Evolutionary conservation across 1,140 invertebrate genomes (phyloP), one percentile per base, ranked within the genome.

Genomic region (Trypoxylus dichotomus): DNA sequence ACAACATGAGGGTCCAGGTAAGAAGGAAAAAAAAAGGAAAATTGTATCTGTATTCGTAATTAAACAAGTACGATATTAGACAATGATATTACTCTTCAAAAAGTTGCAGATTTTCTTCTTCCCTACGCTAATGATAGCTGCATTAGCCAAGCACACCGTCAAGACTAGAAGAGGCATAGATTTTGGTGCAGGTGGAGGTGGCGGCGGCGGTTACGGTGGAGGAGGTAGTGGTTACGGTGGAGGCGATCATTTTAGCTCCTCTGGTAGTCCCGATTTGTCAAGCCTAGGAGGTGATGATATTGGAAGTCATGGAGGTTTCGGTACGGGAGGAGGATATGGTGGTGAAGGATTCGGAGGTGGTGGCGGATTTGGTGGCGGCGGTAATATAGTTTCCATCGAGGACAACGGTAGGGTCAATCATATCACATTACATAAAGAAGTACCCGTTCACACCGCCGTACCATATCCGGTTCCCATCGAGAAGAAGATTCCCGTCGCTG

Each of bases 391-490:
- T 42, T 74, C 72, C 15, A 77, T 77, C n/a, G 76, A 78, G 76
- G 73, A 78, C 47, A 78, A 63, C 76, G 79, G 76, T 71, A 75
- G 25, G 74, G 79, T 74, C 21, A 43, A 29, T 15, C 79, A 72
- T 32, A 80, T 78, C 58, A 76, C 79, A 8, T 47, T 58, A 0
- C 60, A 78, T 43, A 76, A 80, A 42, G 80, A 82, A n/a, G 83
- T 78, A n/a, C 76, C 77, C 1, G 82, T 83, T 6, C 78, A 79
- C 1, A 83, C 83, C 41, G 83, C 80, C 0, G 79, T 80, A 2
- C 82, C 84, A 2, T 81, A 82, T 6, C 80, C 81, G 0, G 81
- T 82, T 0, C 82, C 82, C 6, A 83, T 84, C 0, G 82, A 81
- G 24, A 80, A 77, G 41, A 78, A 83, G 0, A 81, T 83, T 0